Evolutionary conservation across 2,888 invertebrate genomes (phyloP).

Genomic region (Caenorhabditis drosophilae): DNA sequence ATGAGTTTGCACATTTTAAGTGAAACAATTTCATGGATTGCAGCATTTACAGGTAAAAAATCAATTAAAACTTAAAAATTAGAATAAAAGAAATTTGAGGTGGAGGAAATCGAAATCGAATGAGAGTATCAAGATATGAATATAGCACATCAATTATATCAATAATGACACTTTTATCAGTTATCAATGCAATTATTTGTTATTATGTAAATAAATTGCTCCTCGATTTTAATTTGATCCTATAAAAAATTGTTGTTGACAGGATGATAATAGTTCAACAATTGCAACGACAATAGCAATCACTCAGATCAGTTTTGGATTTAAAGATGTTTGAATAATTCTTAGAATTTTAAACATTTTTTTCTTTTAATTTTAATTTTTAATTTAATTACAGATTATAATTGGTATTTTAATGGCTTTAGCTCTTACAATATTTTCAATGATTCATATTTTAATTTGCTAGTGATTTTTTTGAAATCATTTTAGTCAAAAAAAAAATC

Average conservation of each 20-base stretch:
- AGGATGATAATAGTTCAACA: too few relatives aligned
- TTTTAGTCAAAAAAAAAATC: background rate
- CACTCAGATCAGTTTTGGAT: slow-evolving; percentile 21
- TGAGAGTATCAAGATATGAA: slow-evolving; percentile 24
- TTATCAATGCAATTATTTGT: slow-evolving; percentile 19
- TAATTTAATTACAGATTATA: slow-evolving; percentile 7
- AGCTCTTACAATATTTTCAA: slow-evolving; percentile 11
- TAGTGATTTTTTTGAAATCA: background rate
- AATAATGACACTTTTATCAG: slow-evolving; percentile 9
- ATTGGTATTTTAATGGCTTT: slow-evolving; percentile 15
- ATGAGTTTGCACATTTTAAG: slow-evolving; percentile 35
- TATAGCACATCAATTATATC: slow-evolving; percentile 8
- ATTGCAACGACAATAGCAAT: slow-evolving; percentile 7
- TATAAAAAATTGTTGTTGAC: too few relatives aligned
- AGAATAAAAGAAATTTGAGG: too few relatives aligned
- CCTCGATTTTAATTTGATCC: too few relatives aligned
- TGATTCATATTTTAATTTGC: slow-evolving; percentile 13
- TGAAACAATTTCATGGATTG: slow-evolving; percentile 37
- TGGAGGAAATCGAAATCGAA: slow-evolving; percentile 30
- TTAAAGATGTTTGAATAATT: slow-evolving; percentile 8
- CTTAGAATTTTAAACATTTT: background rate
- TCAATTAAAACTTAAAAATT: too few relatives aligned
- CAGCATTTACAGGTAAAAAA: slow-evolving; percentile 42
- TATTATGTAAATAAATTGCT: background rate
- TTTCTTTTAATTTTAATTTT: background rate